Evolutionary conservation across 2,888 invertebrate genomes (phyloP).

Genomic region (Acrobasis repandana): DNA sequence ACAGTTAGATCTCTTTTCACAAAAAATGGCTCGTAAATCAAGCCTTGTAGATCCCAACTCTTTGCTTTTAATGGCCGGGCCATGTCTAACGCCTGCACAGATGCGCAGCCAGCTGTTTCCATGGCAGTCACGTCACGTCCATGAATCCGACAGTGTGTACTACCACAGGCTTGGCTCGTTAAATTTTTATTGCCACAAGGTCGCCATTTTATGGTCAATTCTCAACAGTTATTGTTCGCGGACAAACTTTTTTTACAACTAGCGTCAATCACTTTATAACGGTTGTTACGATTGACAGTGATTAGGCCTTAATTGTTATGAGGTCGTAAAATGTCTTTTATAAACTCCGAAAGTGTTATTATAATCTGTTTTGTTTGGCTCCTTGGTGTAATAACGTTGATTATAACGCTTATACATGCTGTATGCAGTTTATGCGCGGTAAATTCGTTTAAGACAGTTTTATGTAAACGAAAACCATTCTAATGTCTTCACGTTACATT

Average conservation of each 20-base stretch:
- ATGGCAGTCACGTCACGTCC: slow-evolving; percentile 80
- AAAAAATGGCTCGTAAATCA: slow-evolving; percentile 51
- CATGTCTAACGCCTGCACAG: slow-evolving; percentile 45
- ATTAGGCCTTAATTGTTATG: slow-evolving; percentile 77
- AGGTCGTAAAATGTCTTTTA: slow-evolving; percentile 66
- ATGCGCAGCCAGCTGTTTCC: slow-evolving; percentile 74
- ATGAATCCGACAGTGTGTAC: slow-evolving; percentile 67
- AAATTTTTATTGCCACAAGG: slow-evolving; percentile 83
- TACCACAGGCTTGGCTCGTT: slow-evolving; percentile 73
- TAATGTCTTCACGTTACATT: slow-evolving; percentile 27
- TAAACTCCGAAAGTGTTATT: slow-evolving; percentile 56
- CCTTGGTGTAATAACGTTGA: slow-evolving; percentile 35
- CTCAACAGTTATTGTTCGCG: slow-evolving; percentile 79
- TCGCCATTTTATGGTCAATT: slow-evolving; percentile 83
- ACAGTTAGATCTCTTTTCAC: slow-evolving; percentile 14
- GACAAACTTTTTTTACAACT: slow-evolving; percentile 70
- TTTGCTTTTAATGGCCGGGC: slow-evolving; percentile 51
- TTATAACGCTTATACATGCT: slow-evolving; percentile 37
- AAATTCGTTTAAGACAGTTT: slow-evolving; percentile 42
- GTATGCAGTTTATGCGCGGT: slow-evolving; percentile 29
- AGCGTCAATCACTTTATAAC: slow-evolving; percentile 69
- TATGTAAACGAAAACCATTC: slow-evolving; percentile 38
- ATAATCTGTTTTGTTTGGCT: slow-evolving; percentile 53
- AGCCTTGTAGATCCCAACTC: slow-evolving; percentile 49
- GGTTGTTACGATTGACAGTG: slow-evolving; percentile 73